These are phyloP conservation scores for Clusia tigrina DNA, from an alignment of 2,888 invertebrate genomes.

Conservation along the genomic window DNA sequence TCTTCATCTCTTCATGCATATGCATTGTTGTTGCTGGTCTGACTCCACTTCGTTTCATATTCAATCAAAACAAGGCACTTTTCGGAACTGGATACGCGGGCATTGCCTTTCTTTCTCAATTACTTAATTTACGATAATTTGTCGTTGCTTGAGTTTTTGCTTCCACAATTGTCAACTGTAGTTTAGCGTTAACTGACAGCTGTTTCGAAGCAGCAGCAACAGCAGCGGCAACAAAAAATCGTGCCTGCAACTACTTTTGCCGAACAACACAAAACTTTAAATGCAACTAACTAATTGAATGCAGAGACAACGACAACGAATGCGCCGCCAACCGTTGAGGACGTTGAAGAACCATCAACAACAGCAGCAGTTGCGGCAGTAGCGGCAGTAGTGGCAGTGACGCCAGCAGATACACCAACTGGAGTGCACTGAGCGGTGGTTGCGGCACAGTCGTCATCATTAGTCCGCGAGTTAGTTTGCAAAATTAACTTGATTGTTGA, in stretches of 20 bases:
- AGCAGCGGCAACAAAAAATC: neutral
- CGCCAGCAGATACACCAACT: too few relatives aligned
- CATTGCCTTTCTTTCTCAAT: slow-evolving; percentile 11
- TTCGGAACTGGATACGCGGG: neutral
- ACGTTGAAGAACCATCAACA: neutral
- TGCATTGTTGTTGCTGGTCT: too few relatives aligned
- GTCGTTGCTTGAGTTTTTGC: slow-evolving; percentile 7
- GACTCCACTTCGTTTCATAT: too few relatives aligned
- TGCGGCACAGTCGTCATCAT: slow-evolving; percentile 8
- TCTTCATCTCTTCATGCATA: too few relatives aligned
- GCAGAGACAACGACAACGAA: slow-evolving; percentile 7
- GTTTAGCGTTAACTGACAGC: slow-evolving; percentile 16
- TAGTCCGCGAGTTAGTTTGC: slow-evolving; percentile 11
- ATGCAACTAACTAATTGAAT: slow-evolving; percentile 11
- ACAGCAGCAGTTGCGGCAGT: neutral
- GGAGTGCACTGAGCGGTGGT: too few relatives aligned
- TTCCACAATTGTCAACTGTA: slow-evolving; percentile 15
- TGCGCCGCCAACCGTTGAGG: too few relatives aligned
- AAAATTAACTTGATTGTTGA: slow-evolving; percentile 11
- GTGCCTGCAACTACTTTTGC: slow-evolving; percentile 9
- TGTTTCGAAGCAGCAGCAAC: slow-evolving; percentile 1
- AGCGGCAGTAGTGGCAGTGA: neutral
- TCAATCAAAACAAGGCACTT: slow-evolving; percentile 1
- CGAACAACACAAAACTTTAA: neutral
- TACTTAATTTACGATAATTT: slow-evolving; percentile 19